phyloP scores from a whole-genome alignment of 2,113 vertebrate species.

The Rhadina sibilatrix region DNA sequence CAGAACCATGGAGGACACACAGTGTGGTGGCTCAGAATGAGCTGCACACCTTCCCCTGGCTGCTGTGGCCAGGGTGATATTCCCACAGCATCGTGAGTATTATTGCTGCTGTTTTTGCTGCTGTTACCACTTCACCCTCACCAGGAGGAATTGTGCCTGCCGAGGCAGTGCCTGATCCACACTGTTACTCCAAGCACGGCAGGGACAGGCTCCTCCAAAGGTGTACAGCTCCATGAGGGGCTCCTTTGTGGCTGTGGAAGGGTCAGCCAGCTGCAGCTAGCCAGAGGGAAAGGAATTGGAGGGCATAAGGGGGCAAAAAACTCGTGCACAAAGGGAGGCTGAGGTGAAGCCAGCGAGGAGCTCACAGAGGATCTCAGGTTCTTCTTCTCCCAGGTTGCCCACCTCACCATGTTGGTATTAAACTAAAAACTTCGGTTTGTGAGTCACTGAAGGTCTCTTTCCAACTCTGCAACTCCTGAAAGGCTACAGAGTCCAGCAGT shows the following conservation, averaged over 20 bases:
- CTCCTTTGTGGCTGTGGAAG: not conserved
- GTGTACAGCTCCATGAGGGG: accelerated
- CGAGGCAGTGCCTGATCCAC: not conserved
- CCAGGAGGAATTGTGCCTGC: too few species aligned
- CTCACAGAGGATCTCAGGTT: not conserved
- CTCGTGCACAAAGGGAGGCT: accelerated
- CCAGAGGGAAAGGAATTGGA: not conserved
- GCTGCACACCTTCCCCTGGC: not conserved
- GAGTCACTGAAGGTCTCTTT: not conserved
- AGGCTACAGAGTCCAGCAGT: not conserved
- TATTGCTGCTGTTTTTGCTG: not conserved
- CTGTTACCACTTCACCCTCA: not conserved
- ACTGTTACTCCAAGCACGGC: not conserved
- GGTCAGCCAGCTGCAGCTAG: not conserved
- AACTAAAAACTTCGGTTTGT: not conserved
- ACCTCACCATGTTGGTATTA: not conserved
- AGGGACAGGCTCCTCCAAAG: not conserved
- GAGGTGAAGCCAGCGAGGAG: not conserved
- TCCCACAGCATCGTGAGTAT: not conserved
- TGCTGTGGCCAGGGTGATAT: not conserved
- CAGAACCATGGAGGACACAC: not conserved
- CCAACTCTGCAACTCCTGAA: not conserved
- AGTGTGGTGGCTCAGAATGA: not conserved
- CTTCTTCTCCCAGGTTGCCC: not conserved
- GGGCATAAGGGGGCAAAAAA: not conserved